Base-by-base conservation (phyloP, 2,113 vertebrate genomes). In the Thamnophis sirtalis region DNA sequence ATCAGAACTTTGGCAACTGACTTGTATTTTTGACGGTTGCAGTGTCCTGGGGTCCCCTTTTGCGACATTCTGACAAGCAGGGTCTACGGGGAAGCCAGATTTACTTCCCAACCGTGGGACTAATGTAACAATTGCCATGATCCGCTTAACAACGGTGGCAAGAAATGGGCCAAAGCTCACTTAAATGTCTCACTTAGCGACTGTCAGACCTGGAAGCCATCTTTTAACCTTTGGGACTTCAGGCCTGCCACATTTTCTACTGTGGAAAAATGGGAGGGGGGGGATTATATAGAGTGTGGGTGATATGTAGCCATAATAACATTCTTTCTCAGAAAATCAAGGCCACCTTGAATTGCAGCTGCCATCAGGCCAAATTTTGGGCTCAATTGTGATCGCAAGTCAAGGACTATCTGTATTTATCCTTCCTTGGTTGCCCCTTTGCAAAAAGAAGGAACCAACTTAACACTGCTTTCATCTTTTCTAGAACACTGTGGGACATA, bases 381-480 rank as follows among this genome's bases (percentile, higher is more conserved):
- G 58, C 8, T 60, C 58, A 3, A 1, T 60, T 60, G 58, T 9
- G 2, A 3, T 15, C 63, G 0, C 5, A n/a, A 68, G 5, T 15
- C 13, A 1, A 68, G 63, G 28, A 17, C 28, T 68, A 0, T 13
- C 60, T 33, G 4, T 6, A 0, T 49, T 90, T 51, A 15, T 21
- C 86, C 89, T 91, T 91, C 86, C 28, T 38, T 85, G 53, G 48
- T 80, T 90, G 88, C 9, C 91, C 56, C 68, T 86, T 49, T 60
- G 38, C 49, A 93, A 88, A 9, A 6, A 94, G 89, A 92, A 0
- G 0, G 89, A 86, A 84, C 92, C 9, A 80, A 80, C 63, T 15
- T 26, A 19, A 91, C 73, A 24, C 51, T 55, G 22, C 87, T 92
- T 93, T 86, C 84, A 38, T 90, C 49, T 68, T 38, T 89, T 93